phyloP scores from a whole-genome alignment of 2,888 invertebrate genomes.

The Conomelus anceps region DNA sequence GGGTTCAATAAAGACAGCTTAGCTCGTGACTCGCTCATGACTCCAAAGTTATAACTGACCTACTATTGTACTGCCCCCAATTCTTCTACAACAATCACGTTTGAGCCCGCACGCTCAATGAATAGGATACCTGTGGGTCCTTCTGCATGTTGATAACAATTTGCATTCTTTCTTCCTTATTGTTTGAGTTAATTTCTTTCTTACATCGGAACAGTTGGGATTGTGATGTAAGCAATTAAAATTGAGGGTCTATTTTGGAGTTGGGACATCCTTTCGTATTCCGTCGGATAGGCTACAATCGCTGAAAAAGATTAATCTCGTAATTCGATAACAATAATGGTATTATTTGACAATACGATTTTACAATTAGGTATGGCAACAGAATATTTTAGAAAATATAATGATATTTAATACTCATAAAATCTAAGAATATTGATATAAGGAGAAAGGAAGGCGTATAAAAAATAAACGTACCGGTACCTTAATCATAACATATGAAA shows the following conservation, averaged over 20 bases:
- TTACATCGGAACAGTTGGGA: not conserved
- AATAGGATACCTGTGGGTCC: not conserved
- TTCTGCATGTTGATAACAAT: not conserved
- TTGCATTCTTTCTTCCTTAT: not conserved
- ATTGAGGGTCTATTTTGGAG: not conserved
- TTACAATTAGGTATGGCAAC: not conserved
- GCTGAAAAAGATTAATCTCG: not conserved
- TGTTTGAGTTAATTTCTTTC: not conserved
- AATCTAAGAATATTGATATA: too few relatives aligned
- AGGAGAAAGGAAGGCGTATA: too few relatives aligned
- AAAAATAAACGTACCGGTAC: too few relatives aligned
- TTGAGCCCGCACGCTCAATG: not conserved
- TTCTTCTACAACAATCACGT: not conserved
- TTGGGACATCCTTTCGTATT: not conserved
- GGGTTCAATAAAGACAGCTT: not conserved
- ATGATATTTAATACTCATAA: too few relatives aligned
- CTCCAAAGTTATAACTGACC: not conserved
- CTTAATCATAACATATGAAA: too few relatives aligned
- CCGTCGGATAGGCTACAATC: not conserved
- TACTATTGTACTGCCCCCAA: not conserved
- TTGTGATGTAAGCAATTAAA: not conserved
- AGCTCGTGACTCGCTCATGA: not conserved
- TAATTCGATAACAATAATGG: too few relatives aligned
- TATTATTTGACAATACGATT: not conserved
- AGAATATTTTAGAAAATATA: not conserved